A percentile compares a stretch with the other conserved stretches of the same genome.
Evolutionary conservation across 2,113 vertebrate species (phyloP).

Genomic region (Forbesichthys papilliferus): DNA sequence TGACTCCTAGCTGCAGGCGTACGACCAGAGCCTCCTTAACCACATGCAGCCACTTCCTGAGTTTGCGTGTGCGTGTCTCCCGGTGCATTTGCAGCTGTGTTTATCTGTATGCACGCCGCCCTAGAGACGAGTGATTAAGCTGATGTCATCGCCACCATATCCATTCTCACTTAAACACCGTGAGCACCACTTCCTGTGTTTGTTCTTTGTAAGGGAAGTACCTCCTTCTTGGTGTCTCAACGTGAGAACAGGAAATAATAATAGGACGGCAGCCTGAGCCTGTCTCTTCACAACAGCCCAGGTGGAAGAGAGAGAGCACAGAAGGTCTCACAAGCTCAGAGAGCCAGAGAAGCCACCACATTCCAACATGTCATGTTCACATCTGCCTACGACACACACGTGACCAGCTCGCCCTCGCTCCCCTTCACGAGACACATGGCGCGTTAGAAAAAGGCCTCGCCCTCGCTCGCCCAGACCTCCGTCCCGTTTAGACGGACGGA

Average conservation of each 20-base stretch:
- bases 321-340: slow-evolving; percentile 11
- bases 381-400: slow-evolving; percentile 81
- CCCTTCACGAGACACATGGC: slow-evolving; percentile 18
- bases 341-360: slow-evolving; percentile 61
- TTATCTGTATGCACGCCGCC: slow-evolving; percentile 4
- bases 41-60: slow-evolving; percentile 64
- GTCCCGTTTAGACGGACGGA: too few species aligned
- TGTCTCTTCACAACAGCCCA: slow-evolving; percentile 25
- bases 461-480: too few species aligned
- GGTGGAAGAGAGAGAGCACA: slow-evolving; percentile 36
- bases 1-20: slow-evolving; percentile 65
- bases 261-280: slow-evolving; percentile 47
- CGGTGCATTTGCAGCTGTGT: slow-evolving; percentile 29
- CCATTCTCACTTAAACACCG: slow-evolving; percentile 24
- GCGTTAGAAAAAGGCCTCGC: too few species aligned
- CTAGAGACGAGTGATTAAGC: slow-evolving; percentile 5
- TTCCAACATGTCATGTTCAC: slow-evolving; percentile 79
- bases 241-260: slow-evolving; percentile 42
- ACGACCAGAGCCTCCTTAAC: slow-evolving; percentile 58
- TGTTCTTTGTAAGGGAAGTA: slow-evolving; percentile 17
- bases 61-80: slow-evolving; percentile 33
- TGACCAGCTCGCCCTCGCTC: slow-evolving; percentile 53
- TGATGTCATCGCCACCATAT: slow-evolving; percentile 17
- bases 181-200: slow-evolving; percentile 46
- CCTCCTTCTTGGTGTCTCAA: slow-evolving; percentile 19